Percentiles rank a stretch among this genome's conserved stretches.
These are phyloP conservation scores for Ormyrus pomaceus DNA, from an alignment of 2,888 invertebrate species.

Conservation along the genomic window DNA sequence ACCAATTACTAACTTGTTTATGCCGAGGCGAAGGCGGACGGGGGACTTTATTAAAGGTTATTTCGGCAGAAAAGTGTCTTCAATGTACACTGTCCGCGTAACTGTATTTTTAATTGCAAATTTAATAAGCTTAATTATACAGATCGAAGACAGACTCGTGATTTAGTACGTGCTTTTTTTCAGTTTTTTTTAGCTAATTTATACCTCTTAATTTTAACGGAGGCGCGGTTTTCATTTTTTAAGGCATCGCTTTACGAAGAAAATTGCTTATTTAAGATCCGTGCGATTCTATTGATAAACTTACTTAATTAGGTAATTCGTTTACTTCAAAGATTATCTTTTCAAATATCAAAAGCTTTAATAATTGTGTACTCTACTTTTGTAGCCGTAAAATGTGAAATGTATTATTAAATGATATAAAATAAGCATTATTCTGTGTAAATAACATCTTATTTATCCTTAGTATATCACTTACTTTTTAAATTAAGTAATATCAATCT, in stretches of 20 bases:
- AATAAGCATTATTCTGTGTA: too few species aligned
- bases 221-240: too few species aligned
- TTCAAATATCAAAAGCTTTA: too few species aligned
- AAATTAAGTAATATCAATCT: too few species aligned
- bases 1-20: conserved; percentile 25
- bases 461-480: too few species aligned
- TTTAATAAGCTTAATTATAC: conserved; percentile 38
- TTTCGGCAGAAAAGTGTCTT: neutral
- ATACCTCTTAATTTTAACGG: conserved; percentile 6
- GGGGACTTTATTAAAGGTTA: neutral
- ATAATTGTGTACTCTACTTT: too few species aligned
- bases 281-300: neutral
- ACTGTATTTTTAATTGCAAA: conserved; percentile 45
- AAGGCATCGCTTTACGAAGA: too few species aligned
- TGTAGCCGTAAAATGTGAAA: too few species aligned
- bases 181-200: conserved; percentile 1
- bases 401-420: too few species aligned
- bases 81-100: neutral
- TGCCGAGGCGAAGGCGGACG: neutral
- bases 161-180: neutral
- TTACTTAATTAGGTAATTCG: too few species aligned
- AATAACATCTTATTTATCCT: too few species aligned
- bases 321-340: too few species aligned
- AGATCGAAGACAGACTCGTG: neutral
- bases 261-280: neutral